phyloP scores from a whole-genome alignment of 2,797 vertebrate species.

The Notolepis coatsorum region DNA sequence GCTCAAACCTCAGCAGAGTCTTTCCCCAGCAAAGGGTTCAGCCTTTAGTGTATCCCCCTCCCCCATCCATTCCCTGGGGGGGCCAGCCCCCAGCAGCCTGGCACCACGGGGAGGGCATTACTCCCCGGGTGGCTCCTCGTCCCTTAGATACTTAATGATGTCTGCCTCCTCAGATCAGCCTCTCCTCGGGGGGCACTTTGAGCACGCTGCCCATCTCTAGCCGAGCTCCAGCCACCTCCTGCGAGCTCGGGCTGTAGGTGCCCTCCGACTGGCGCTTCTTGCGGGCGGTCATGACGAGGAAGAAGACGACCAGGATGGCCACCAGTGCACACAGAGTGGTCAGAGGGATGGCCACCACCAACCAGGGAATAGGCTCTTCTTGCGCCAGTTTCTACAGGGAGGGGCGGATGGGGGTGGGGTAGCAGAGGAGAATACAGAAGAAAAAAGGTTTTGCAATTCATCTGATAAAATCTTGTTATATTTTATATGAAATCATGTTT shows the following conservation, averaged over 20 bases:
- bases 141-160: constrained; percentile 23
- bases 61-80: background rate
- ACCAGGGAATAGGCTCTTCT: constrained; percentile 84
- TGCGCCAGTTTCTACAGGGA: constrained; percentile 85
- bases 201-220: constrained; percentile 98
- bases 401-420: constrained; percentile 18
- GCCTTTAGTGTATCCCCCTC: constrained; percentile 10
- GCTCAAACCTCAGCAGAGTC: constrained; percentile 42
- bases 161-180: constrained; percentile 85
- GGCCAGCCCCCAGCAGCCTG: constrained; percentile 1
- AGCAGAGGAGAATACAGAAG: background rate
- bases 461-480: too few relatives aligned
- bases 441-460: background rate
- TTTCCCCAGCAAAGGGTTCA: constrained; percentile 21
- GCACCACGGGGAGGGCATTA: constrained; percentile 12
- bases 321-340: constrained; percentile 89
- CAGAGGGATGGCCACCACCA: constrained; percentile 91
- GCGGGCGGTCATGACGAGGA: constrained; percentile 91
- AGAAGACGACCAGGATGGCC: constrained; percentile 86
- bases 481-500: background rate
- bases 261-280: constrained; percentile 97
- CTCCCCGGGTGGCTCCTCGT: constrained; percentile 5
- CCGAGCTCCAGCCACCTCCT: constrained; percentile 95
- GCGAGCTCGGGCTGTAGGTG: constrained; percentile 97
- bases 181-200: constrained; percentile 97